A percentile compares a stretch with the other conserved stretches of the same genome.
Evolutionary conservation across 2,797 vertebrate genomes (phyloP).

Genomic region (Pangasius larnaudii): DNA sequence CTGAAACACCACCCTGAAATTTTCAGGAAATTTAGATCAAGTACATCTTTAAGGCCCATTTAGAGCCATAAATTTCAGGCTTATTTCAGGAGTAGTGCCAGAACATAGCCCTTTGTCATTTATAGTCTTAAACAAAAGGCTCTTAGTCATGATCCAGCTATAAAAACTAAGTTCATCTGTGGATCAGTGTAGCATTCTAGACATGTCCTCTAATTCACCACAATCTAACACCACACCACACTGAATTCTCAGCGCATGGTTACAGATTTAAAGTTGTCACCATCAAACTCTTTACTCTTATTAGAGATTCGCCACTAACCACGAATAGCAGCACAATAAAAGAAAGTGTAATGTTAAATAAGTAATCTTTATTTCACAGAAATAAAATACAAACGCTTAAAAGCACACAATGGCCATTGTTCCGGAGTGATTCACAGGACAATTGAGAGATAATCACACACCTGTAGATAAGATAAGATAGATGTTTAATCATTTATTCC

Average conservation of each 20-base stretch:
- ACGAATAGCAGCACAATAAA: not conserved
- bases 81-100: not conserved
- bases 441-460: slow-evolving; percentile 75
- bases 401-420: not conserved
- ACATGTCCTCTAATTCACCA: not conserved
- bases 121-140: not conserved
- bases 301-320: not conserved
- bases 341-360: slow-evolving; percentile 25
- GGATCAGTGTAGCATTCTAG: not conserved
- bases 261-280: not conserved
- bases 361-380: slow-evolving; percentile 59
- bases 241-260: not conserved
- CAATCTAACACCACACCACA: not conserved
- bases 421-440: slow-evolving; percentile 64
- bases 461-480: slow-evolving; percentile 39
- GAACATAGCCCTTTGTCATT: not conserved
- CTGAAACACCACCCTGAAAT: not conserved
- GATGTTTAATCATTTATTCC: not conserved
- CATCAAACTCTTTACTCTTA: not conserved
- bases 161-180: not conserved
- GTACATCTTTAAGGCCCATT: not conserved
- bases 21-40: not conserved
- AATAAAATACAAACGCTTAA: slow-evolving; percentile 51
- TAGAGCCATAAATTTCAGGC: not conserved
- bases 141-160: not conserved